Base-by-base conservation (phyloP, 1,140 invertebrate genomes). In the Eriocheir sinensis region DNA sequence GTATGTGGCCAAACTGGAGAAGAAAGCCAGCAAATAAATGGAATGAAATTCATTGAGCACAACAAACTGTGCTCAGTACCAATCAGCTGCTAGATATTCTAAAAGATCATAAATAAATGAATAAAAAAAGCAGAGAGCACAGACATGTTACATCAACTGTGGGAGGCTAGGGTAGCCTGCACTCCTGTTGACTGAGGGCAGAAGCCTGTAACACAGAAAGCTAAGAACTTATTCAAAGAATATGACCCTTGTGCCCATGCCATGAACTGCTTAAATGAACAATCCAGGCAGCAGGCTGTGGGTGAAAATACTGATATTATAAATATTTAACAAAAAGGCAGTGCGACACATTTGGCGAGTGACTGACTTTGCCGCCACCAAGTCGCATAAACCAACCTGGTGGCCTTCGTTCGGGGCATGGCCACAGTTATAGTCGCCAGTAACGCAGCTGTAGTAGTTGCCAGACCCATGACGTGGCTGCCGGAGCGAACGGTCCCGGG, bases 391-490 rank as follows among this genome's bases (percentile, higher is more conserved):
- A 95, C 94, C 94, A 95, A 95, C 94, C 94, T 95, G 94, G 91
- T 95, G 94, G 85, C 95, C 95, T 89, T 95, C 95, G 91, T 95
- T 95, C 38, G 95, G 93, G 91, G 94, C 92, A 93, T 96, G 95
- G 60, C 95, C 95, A 93, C 95, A 96, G 80, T 95, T 95, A 95
- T 96, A 96, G 92, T 96, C 95, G 21, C 95, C 95, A 72, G 95
- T 34, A 41, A 96, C 95, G 91, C 95, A 96, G 86, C 94, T 95
- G 94, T 96, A 96, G 95, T 96, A 96, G 91, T 95, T 96, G 41
- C 95, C 95, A 90, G 95, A 95, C 92, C 93, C 93, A 86, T 95
- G 95, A 92, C 95, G 95, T 36, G 95, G 95, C 95, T 95, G 95
- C 38, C 72, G 95, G 53, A 93, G 91, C 92, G 93, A 95, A 94